Evolutionary conservation across 2,113 vertebrate genomes (phyloP).

Genomic region (Hystrix cristata): DNA sequence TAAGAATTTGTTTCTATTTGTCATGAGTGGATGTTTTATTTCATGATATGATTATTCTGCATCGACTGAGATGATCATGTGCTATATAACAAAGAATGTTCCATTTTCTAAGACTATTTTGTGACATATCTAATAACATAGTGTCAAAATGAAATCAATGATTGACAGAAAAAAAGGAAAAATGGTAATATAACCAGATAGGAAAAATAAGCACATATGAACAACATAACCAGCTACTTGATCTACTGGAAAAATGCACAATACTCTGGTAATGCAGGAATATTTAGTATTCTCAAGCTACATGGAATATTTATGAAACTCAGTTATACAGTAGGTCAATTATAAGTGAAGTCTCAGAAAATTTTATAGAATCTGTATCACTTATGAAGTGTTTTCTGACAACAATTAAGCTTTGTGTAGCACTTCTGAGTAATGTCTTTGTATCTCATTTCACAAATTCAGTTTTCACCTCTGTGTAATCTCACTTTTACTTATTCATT

Average conservation of each 20-base stretch:
- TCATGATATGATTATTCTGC: conserved; percentile 10
- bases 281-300: background rate
- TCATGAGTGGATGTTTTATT: background rate
- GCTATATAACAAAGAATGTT: conserved; percentile 18
- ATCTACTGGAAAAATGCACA: background rate
- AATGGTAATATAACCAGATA: background rate
- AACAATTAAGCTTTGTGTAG: background rate
- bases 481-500: conserved; percentile 5
- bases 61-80: background rate
- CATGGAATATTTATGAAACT: background rate
- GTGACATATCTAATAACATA: background rate
- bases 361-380: background rate
- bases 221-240: background rate
- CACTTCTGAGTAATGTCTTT: background rate
- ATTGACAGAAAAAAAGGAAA: conserved; percentile 36
- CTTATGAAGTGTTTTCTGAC: background rate
- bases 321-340: background rate
- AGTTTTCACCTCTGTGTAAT: background rate
- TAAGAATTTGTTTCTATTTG: conserved; percentile 43
- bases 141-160: background rate
- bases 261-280: background rate
- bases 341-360: background rate
- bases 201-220: background rate
- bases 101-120: conserved; percentile 7
- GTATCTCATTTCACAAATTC: background rate